These are phyloP conservation scores for Campoletis raptor DNA, from an alignment of 2,888 invertebrate species.

Conservation along the genomic window DNA sequence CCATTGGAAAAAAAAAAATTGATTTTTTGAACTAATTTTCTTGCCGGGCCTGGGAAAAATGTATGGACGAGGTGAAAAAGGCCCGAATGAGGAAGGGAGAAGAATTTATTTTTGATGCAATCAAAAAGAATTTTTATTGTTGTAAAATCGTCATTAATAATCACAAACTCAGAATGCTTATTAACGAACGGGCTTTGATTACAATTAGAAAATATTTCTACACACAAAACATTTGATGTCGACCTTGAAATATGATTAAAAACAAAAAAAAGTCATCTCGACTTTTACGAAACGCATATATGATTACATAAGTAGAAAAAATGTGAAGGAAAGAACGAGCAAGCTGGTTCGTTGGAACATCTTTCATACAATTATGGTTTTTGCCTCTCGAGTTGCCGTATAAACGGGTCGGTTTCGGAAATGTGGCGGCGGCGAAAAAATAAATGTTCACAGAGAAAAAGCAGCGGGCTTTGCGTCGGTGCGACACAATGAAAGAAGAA, in stretches of 20 bases:
- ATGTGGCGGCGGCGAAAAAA: slow-evolving; percentile 71
- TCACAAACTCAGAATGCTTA: not conserved
- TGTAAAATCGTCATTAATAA: not conserved
- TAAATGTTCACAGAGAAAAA: slow-evolving; percentile 65
- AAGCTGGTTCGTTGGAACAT: slow-evolving; percentile 71
- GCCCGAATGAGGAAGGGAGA: not conserved
- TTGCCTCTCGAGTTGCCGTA: slow-evolving; percentile 70
- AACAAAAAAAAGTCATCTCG: slow-evolving; percentile 8
- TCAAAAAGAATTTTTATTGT: not conserved
- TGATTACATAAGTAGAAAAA: not conserved
- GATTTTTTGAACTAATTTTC: not conserved
- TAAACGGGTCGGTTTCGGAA: slow-evolving; percentile 74
- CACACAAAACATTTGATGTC: not conserved
- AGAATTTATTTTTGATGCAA: not conserved
- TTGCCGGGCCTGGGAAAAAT: not conserved
- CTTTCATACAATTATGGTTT: slow-evolving; percentile 83
- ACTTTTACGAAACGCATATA: slow-evolving; percentile 29
- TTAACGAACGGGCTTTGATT: not conserved
- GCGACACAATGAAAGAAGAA: slow-evolving; percentile 61
- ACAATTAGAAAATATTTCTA: not conserved
- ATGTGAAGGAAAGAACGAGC: slow-evolving; percentile 29
- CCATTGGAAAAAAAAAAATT: not conserved
- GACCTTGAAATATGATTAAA: slow-evolving; percentile 31
- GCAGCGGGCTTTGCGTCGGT: slow-evolving; percentile 52
- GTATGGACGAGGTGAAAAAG: not conserved